Conservation (phyloP, 2,888 invertebrate genomes). For the Aspidiotus rigidus region DNA sequence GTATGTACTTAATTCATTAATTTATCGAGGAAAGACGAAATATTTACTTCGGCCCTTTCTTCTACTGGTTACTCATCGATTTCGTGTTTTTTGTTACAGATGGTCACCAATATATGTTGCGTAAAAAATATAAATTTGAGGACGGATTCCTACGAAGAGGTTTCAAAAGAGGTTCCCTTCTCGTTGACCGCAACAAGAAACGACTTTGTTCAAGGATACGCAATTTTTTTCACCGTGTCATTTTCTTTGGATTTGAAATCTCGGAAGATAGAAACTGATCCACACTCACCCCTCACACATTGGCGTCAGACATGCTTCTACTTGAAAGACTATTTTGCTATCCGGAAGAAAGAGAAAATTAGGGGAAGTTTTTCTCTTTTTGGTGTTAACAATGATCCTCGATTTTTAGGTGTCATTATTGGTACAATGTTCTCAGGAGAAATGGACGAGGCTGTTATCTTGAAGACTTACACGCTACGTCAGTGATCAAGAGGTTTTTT, state of each 20-base stretch:
- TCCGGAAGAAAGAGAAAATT: conserved; percentile 19
- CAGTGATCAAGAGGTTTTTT: no score
- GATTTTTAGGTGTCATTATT: conserved; percentile 20
- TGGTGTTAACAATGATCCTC: not conserved
- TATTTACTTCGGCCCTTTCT: no score
- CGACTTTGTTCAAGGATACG: conserved; percentile 19
- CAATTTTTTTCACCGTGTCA: conserved; percentile 11
- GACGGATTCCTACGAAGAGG: not conserved
- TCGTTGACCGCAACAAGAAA: conserved; percentile 10
- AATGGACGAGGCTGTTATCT: not conserved
- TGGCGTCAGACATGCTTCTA: conserved; percentile 24
- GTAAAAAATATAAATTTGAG: conserved; percentile 12
- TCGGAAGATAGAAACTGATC: conserved; percentile 22
- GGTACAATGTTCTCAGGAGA: not conserved
- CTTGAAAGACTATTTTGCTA: conserved; percentile 19
- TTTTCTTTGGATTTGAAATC: conserved; percentile 4
- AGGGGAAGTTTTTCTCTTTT: conserved; percentile 12
- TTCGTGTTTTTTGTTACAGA: not conserved
- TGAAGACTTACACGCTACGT: not conserved
- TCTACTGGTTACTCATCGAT: no score
- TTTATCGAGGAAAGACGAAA: not conserved
- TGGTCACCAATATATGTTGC: conserved; percentile 21
- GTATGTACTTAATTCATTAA: not conserved
- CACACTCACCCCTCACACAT: not conserved
- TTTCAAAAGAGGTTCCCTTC: conserved; percentile 10